Evolutionary conservation across 2,888 invertebrate genomes (phyloP).

Genomic region (Ormyrus thymus): DNA sequence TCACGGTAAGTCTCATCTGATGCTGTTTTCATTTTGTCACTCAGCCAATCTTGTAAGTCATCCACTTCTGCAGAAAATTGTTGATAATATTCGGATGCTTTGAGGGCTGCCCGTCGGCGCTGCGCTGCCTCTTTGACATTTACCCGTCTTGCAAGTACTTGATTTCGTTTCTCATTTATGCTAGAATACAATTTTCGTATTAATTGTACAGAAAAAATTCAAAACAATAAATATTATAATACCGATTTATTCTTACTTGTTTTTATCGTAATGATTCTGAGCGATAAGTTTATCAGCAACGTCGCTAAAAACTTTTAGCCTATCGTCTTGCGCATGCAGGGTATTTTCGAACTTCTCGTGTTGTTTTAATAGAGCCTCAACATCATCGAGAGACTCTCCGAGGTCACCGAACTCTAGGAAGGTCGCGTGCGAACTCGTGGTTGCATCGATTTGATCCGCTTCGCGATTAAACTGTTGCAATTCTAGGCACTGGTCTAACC

Average conservation of each 20-base stretch:
- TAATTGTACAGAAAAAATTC: background rate
- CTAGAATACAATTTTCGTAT: constrained; percentile 71
- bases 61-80: constrained; percentile 94
- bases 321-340: constrained; percentile 93
- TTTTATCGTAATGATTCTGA: constrained; percentile 86
- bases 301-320: constrained; percentile 88
- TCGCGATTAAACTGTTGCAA: constrained; percentile 95
- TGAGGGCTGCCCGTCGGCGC: constrained; percentile 84
- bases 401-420: constrained; percentile 92
- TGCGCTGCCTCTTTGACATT: constrained; percentile 85
- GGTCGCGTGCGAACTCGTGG: constrained; percentile 94
- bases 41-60: constrained; percentile 92
- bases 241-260: constrained; percentile 78
- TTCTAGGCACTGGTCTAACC: constrained; percentile 91
- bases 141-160: constrained; percentile 85
- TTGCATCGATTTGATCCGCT: constrained; percentile 97
- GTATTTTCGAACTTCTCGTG: constrained; percentile 96
- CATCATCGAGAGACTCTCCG: constrained; percentile 92
- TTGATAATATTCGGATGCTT: constrained; percentile 92
- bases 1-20: constrained; percentile 95
- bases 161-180: constrained; percentile 83
- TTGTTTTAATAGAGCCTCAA: constrained; percentile 92
- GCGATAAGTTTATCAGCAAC: constrained; percentile 88
- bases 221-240: background rate
- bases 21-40: constrained; percentile 93